Evolutionary conservation across 2,797 vertebrate species (phyloP), one percentile per base, ranked within the genome.

Genomic region (Coccyzus lansbergi): DNA sequence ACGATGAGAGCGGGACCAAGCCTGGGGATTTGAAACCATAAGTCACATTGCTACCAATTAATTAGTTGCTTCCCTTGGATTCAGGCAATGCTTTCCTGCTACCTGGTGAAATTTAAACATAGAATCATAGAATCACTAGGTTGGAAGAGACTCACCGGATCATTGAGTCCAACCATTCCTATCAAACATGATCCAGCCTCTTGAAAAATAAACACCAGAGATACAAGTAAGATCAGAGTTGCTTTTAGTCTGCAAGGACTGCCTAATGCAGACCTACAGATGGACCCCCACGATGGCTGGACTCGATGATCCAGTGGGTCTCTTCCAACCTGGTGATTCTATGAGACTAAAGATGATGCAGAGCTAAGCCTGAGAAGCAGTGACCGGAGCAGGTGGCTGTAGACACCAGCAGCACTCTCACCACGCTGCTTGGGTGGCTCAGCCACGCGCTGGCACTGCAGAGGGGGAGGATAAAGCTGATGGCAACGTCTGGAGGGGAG

Each of bases 281-380:
- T n/a, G n/a, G n/a, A n/a, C n/a, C n/a, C n/a, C n/a, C n/a, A n/a
- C n/a, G n/a, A n/a, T n/a, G n/a, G n/a, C n/a, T n/a, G n/a, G n/a
- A n/a, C n/a, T n/a, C n/a, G n/a, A n/a, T n/a, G n/a, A n/a, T n/a
- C n/a, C n/a, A n/a, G n/a, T n/a, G n/a, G n/a, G n/a, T n/a, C n/a
- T n/a, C n/a, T n/a, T n/a, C n/a, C n/a, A n/a, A n/a, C n/a, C n/a
- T n/a, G n/a, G n/a, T n/a, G n/a, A n/a, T n/a, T n/a, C n/a, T n/a
- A 3, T 0, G 2, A 33, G 38, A 15, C 29, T 10, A 15, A 38
- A 34, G 0, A 1, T 0, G 24, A 18, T 2, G 4, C 7, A 15
- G 36, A 58, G 15, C 26, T 28, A 5, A 1, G 1, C 11, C 15
- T 7, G 55, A 18, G 49, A 33, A 51, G 31, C 2, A 2, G 34